These are phyloP conservation scores for Penaeus monodon DNA, from an alignment of 2,888 invertebrate species.

Conservation along the genomic window DNA sequence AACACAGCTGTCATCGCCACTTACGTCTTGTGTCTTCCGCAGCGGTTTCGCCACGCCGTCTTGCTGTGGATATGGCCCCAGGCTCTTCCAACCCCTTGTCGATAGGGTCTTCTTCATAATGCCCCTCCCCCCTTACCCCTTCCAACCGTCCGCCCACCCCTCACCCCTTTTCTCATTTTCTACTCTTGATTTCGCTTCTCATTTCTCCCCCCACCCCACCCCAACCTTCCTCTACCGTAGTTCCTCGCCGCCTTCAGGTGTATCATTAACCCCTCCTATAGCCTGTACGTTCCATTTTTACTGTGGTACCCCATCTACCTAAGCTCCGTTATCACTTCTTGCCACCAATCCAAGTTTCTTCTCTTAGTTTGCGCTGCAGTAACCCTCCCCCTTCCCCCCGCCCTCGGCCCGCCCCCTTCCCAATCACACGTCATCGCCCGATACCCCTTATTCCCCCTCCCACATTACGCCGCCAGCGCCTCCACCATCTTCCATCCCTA, in stretches of 20 bases:
- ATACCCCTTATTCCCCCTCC: background rate
- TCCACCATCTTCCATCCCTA: conserved; percentile 7
- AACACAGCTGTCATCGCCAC: too few relatives aligned
- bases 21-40: too few relatives aligned
- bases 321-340: background rate
- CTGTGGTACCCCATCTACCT: background rate
- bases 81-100: too few relatives aligned
- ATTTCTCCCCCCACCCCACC: background rate
- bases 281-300: background rate
- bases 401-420: background rate
- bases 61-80: too few relatives aligned
- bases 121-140: too few relatives aligned
- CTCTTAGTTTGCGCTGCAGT: background rate
- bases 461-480: background rate
- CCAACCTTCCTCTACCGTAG: background rate
- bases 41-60: too few relatives aligned
- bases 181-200: background rate
- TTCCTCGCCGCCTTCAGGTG: background rate
- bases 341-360: background rate
- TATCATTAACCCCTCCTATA: background rate
- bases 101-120: too few relatives aligned
- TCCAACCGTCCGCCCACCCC: too few relatives aligned
- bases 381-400: background rate
- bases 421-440: background rate
- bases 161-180: too few relatives aligned